A percentile compares a stretch with the other conserved stretches of the same genome.
Conservation (phyloP, 2,888 invertebrate species). For the Subacronicta megacephala region DNA sequence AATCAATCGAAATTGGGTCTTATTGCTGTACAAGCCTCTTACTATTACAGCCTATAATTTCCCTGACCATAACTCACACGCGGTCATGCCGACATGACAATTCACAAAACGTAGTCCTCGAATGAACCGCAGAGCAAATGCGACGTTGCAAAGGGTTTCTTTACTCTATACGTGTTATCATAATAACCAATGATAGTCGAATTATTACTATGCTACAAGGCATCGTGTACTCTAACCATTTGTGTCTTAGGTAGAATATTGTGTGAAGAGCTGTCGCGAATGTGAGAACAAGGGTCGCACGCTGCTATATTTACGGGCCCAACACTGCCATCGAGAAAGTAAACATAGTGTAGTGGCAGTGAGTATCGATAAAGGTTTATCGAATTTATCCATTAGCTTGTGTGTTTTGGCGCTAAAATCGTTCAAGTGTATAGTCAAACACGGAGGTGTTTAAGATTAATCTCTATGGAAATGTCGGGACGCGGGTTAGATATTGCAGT, state of each 20-base stretch:
- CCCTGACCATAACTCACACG: constrained; percentile 48
- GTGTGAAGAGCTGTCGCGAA: constrained; percentile 23
- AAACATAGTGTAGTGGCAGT: constrained; percentile 59
- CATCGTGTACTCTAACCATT: constrained; percentile 32
- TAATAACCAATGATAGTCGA: constrained; percentile 55
- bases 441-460: constrained; percentile 58
- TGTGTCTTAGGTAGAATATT: constrained; percentile 29
- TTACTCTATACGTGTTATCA: constrained; percentile 56
- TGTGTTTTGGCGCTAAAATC: constrained; percentile 48
- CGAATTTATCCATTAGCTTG: constrained; percentile 58
- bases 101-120: constrained; percentile 46
- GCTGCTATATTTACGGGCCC: constrained; percentile 58
- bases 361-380: constrained; percentile 60
- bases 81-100: constrained; percentile 51
- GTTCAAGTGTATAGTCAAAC: constrained; percentile 56
- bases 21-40: constrained; percentile 32
- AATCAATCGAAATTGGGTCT: constrained; percentile 2
- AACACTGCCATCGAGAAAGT: constrained; percentile 60
- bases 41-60: constrained; percentile 42
- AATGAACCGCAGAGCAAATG: constrained; percentile 54
- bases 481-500: constrained; percentile 13
- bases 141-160: constrained; percentile 62
- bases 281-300: constrained; percentile 43
- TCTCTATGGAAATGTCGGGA: constrained; percentile 59
- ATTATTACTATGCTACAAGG: constrained; percentile 31